Conservation (phyloP, 2,888 invertebrate genomes). For the Tuberolachnus salignus region DNA sequence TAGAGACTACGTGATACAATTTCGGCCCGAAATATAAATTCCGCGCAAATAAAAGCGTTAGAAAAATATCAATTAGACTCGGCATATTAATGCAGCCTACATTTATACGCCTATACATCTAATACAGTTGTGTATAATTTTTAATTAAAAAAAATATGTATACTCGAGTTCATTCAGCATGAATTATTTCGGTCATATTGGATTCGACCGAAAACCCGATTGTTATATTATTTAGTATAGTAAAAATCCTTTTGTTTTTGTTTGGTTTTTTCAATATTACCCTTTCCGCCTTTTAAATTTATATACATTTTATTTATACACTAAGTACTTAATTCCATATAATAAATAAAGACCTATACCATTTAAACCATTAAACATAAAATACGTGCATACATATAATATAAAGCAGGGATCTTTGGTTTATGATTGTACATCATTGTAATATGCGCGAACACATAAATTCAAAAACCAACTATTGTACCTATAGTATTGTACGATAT, state of each 20-base stretch:
- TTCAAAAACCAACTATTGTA: background rate
- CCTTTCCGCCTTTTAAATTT: constrained; percentile 31
- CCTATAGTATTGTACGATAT: background rate
- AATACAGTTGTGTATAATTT: background rate
- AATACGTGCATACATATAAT: background rate
- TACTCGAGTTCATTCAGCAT: background rate
- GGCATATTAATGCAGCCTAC: background rate
- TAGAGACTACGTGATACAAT: background rate
- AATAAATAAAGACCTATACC: constrained; percentile 45
- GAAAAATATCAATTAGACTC: constrained; percentile 22
- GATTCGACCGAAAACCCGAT: constrained; percentile 10
- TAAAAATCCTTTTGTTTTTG: background rate
- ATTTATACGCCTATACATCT: background rate
- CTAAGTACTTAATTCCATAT: constrained; percentile 46
- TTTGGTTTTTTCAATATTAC: constrained; percentile 17
- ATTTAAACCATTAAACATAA: constrained; percentile 31
- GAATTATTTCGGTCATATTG: constrained; percentile 11
- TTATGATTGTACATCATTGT: constrained; percentile 19
- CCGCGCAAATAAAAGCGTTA: background rate
- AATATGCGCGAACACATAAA: background rate
- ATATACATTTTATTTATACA: constrained; percentile 38
- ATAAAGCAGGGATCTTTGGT: constrained; percentile 9
- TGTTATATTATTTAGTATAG: constrained; percentile 28
- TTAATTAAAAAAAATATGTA: constrained; percentile 34
- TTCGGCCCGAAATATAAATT: background rate